phyloP scores from a whole-genome alignment of 2,113 vertebrate genomes.

The Megaceryle maxima region DNA sequence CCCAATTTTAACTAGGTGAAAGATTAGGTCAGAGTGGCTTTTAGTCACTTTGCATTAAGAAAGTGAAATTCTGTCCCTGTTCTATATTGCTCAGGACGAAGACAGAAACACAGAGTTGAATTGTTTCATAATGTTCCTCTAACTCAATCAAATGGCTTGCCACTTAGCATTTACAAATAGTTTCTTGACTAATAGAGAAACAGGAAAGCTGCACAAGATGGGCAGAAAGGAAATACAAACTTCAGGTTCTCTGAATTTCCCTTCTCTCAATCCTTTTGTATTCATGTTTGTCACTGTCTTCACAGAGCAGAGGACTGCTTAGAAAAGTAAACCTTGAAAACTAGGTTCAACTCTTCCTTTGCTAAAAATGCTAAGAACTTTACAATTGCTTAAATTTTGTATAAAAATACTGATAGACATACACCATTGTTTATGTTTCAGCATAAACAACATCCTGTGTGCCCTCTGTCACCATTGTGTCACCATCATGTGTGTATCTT shows the following conservation, averaged over 20 bases:
- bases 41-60: not conserved
- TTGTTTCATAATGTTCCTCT: not conserved
- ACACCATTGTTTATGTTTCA: not conserved
- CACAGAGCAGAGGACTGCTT: not conserved
- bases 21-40: not conserved
- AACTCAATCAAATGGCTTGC: not conserved
- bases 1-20: not conserved
- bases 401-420: not conserved
- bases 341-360: not conserved
- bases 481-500: not conserved
- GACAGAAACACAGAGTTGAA: not conserved
- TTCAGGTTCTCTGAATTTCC: not conserved
- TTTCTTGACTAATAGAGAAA: not conserved
- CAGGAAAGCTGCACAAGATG: not conserved
- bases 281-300: not conserved
- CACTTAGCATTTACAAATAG: not conserved
- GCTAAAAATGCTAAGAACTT: not conserved
- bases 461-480: not conserved
- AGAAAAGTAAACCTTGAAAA: not conserved
- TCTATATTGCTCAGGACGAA: not conserved
- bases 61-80: not conserved
- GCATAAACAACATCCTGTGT: not conserved
- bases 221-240: not conserved
- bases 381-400: not conserved
- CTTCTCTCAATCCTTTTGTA: not conserved